phyloP scores from a whole-genome alignment of 2,113 vertebrate genomes.

The Phrynosoma platyrhinos region DNA sequence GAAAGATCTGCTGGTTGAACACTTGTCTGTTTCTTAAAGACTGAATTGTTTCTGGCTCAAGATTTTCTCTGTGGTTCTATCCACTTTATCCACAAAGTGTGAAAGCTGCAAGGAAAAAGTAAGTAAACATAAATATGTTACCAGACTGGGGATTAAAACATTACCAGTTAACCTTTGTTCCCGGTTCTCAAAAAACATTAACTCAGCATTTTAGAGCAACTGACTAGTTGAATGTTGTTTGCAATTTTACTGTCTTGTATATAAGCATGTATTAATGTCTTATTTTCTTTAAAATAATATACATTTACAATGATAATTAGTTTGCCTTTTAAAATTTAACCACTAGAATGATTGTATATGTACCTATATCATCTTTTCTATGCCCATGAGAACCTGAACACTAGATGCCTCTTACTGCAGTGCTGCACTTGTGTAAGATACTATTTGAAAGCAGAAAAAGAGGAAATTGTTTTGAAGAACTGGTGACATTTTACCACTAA shows the following conservation, averaged over 20 bases:
- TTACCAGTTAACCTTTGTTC: slow-evolving; percentile 12
- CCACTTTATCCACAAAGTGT: neutral
- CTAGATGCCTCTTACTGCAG: neutral
- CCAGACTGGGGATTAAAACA: neutral
- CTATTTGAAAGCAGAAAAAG: neutral
- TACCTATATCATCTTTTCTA: neutral
- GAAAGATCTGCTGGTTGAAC: neutral
- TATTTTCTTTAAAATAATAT: neutral
- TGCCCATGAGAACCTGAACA: no score
- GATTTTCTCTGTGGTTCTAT: neutral
- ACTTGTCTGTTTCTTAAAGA: neutral
- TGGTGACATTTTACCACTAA: no score
- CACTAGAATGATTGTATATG: neutral
- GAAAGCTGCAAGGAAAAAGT: slow-evolving; percentile 9
- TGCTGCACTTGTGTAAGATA: neutral
- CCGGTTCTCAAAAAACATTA: neutral
- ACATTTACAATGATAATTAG: neutral
- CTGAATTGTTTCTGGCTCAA: neutral
- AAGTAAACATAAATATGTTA: neutral
- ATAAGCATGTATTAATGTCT: neutral
- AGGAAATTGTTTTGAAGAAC: no score
- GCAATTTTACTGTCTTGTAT: neutral
- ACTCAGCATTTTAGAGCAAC: neutral
- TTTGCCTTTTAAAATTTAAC: neutral
- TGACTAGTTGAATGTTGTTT: neutral